Evolutionary conservation across 2,888 invertebrate species (phyloP), one percentile per base, ranked within the genome.

Genomic region (Macaria liturata): DNA sequence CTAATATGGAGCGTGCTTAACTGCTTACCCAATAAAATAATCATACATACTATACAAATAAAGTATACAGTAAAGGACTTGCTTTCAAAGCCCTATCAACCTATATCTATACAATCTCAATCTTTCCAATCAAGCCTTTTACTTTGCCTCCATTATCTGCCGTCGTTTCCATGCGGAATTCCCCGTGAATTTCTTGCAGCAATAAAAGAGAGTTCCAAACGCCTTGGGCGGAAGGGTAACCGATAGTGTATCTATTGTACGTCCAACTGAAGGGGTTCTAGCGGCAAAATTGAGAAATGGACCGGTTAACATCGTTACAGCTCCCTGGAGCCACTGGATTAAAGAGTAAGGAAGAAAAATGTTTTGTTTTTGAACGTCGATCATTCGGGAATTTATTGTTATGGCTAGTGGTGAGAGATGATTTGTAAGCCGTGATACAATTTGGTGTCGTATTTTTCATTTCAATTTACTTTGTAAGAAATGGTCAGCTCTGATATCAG

Each of bases 211-310:
- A 78, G 76, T 79, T 68, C 57, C 64, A 65, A 75, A 72, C 67
- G 82, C 88, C 86, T 75, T 82, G 78, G 86, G 88, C 86, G 74
- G 82, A 82, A 86, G 87, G 89, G 89, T 83, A 85, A 72, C 71
- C 69, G 76, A 75, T 68, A 65, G 67, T 75, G 76, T 76, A 80
- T 80, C 81, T 79, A 80, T 82, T 81, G 82, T 81, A 71, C 83
- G 84, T 83, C 86, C 86, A 83, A 83, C 83, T 60, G 79, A 82
- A 80, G 80, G 86, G 86, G 84, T 80, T 76, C 76, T 64, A 59
- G 59, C 75, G 80, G 78, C 76, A 80, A 88, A 91, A 91, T 91
- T 91, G 91, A 91, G 91, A 91, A 92, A 92, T 92, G 91, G 90
- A 87, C 91, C 91, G 89, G 86, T 81, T 92, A 92, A 92, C 88